These are phyloP conservation scores for Spilarctia lutea DNA, from an alignment of 2,888 invertebrate genomes.

Conservation along the genomic window DNA sequence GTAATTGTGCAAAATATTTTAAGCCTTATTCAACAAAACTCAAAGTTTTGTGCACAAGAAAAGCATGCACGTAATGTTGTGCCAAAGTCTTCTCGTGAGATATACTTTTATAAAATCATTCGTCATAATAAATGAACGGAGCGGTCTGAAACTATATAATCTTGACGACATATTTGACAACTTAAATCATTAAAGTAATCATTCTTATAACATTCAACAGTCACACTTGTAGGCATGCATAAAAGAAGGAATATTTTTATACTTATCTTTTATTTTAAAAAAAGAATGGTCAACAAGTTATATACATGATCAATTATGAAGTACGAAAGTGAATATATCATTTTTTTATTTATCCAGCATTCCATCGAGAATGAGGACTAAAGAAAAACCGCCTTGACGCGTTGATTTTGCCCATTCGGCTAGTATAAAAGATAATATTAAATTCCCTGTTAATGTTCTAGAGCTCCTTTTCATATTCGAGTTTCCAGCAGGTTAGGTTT, in stretches of 20 bases:
- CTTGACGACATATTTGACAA: not conserved
- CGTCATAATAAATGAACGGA: not conserved
- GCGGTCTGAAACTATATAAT: not conserved
- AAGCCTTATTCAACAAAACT: slow-evolving; percentile 39
- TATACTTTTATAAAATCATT: slow-evolving; percentile 10
- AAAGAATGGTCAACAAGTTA: not conserved
- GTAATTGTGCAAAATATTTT: slow-evolving; percentile 24
- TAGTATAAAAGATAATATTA: not conserved
- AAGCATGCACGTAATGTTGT: slow-evolving; percentile 45
- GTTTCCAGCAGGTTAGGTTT: not conserved
- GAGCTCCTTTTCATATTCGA: not conserved
- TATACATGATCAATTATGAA: not conserved
- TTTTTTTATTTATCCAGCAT: not conserved
- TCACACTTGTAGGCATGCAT: not conserved
- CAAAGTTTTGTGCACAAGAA: slow-evolving; percentile 42
- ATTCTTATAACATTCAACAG: not conserved
- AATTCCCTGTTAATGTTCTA: not conserved
- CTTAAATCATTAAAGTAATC: not conserved
- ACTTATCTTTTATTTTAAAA: not conserved
- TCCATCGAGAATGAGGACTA: not conserved
- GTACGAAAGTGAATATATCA: not conserved
- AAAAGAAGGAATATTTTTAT: slow-evolving; percentile 2
- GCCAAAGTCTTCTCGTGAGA: slow-evolving; percentile 42
- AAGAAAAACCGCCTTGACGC: not conserved
- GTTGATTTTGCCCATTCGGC: not conserved